Conservation (phyloP, 2,113 vertebrate species). For the Catharus minimus region DNA sequence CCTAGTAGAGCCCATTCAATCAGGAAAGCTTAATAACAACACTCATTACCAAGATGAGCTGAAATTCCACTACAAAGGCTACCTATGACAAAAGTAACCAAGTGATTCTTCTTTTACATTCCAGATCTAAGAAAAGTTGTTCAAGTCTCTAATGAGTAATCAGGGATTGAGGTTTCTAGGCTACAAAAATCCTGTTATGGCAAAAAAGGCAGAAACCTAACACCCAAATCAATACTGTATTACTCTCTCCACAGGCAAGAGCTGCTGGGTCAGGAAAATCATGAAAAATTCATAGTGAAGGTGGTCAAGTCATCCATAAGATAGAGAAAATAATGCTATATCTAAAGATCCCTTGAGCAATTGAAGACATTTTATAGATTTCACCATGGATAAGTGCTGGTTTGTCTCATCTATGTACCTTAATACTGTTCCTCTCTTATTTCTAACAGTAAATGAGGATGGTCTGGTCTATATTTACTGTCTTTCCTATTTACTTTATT, state of each 20-base stretch:
- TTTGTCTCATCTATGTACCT: slow-evolving; percentile 81
- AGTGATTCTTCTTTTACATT: slow-evolving; percentile 64
- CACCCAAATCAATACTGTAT: slow-evolving; percentile 83
- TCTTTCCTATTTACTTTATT: slow-evolving; percentile 67
- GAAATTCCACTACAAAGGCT: slow-evolving; percentile 66
- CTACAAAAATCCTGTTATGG: slow-evolving; percentile 82
- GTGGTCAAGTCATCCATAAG: slow-evolving; percentile 84
- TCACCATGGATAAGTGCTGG: slow-evolving; percentile 78
- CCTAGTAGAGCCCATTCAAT: slow-evolving; percentile 42
- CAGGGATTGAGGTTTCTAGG: slow-evolving; percentile 80
- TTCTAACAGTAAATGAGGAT: slow-evolving; percentile 75
- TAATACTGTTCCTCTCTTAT: slow-evolving; percentile 72
- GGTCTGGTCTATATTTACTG: slow-evolving; percentile 75
- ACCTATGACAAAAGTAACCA: slow-evolving; percentile 60
- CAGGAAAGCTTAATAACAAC: slow-evolving; percentile 62
- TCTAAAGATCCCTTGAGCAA: slow-evolving; percentile 81
- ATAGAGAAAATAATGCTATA: slow-evolving; percentile 81
- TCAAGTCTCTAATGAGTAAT: slow-evolving; percentile 80
- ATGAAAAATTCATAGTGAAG: slow-evolving; percentile 90
- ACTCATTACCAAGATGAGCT: slow-evolving; percentile 52
- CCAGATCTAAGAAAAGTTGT: slow-evolving; percentile 75
- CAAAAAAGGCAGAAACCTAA: slow-evolving; percentile 78
- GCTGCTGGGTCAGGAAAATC: slow-evolving; percentile 82
- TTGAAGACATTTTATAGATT: slow-evolving; percentile 82
- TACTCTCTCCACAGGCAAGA: slow-evolving; percentile 83